Conservation (phyloP, 2,113 vertebrate genomes). For the Columba janthina region DNA sequence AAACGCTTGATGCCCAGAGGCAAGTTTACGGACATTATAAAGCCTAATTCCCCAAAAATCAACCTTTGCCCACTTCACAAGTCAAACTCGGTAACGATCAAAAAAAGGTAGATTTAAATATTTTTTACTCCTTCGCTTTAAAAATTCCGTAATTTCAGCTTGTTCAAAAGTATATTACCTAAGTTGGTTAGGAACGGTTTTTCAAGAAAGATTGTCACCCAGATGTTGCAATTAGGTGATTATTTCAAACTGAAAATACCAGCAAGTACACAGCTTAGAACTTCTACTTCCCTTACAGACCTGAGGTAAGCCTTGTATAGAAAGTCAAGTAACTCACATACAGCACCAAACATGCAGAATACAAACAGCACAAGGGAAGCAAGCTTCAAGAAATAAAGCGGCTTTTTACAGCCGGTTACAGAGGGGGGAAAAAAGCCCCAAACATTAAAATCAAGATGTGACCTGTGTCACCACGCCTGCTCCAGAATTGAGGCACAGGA, state of each 20-base stretch:
- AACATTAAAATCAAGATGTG: background rate
- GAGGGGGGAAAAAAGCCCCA: no score
- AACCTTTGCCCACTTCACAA: background rate
- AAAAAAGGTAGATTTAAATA: background rate
- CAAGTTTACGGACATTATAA: background rate
- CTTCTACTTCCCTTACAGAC: background rate
- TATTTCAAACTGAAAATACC: background rate
- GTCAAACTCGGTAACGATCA: background rate
- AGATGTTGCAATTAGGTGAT: accelerated
- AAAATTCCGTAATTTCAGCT: background rate
- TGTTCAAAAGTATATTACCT: background rate
- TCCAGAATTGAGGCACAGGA: background rate
- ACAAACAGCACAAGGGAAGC: accelerated
- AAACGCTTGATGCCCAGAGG: background rate
- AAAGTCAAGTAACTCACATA: accelerated
- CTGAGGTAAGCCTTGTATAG: background rate
- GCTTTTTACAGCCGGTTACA: background rate
- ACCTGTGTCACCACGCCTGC: no score
- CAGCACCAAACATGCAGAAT: background rate
- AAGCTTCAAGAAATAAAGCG: background rate
- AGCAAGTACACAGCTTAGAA: background rate
- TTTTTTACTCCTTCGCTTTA: background rate
- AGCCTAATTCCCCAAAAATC: background rate
- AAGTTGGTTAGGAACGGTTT: background rate
- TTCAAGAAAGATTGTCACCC: background rate